Evolutionary conservation across 2,888 invertebrate species (phyloP).

Genomic region (Metellina segmentata): DNA sequence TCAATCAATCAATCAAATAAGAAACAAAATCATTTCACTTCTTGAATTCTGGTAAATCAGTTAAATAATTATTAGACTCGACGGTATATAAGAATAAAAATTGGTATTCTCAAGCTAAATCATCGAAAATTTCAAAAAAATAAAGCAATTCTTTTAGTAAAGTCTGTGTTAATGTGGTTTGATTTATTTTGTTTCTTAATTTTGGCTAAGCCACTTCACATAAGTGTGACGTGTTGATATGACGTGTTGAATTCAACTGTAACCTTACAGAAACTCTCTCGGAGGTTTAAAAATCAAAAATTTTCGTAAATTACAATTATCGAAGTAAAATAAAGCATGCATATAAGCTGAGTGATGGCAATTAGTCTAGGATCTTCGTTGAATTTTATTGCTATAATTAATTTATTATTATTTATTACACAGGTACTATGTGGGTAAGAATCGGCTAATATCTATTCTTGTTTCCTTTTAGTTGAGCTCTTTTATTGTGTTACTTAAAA

Average conservation of each 20-base stretch:
- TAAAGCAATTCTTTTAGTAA: too few relatives aligned
- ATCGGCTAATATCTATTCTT: background rate
- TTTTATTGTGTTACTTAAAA: too few relatives aligned
- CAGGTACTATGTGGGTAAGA: conserved; percentile 67
- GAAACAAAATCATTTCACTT: too few relatives aligned
- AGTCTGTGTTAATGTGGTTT: too few relatives aligned
- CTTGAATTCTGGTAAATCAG: too few relatives aligned
- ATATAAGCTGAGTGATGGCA: conserved; percentile 14
- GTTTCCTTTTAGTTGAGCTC: too few relatives aligned
- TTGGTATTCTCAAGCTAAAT: too few relatives aligned
- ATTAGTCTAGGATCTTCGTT: conserved; percentile 22
- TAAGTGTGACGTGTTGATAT: conserved; percentile 25
- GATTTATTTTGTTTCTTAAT: too few relatives aligned
- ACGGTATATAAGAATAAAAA: too few relatives aligned
- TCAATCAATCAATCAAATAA: too few relatives aligned
- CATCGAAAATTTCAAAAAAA: too few relatives aligned
- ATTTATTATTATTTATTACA: conserved; percentile 69
- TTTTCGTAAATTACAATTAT: conserved; percentile 8
- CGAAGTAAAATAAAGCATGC: background rate
- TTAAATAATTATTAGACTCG: too few relatives aligned
- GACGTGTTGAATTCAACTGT: conserved; percentile 25
- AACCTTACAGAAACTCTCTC: background rate
- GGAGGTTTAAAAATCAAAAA: background rate
- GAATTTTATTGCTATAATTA: conserved; percentile 44
- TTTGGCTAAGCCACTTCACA: background rate